Conservation (phyloP, 2,888 invertebrate genomes). For the Clunio marinus region DNA sequence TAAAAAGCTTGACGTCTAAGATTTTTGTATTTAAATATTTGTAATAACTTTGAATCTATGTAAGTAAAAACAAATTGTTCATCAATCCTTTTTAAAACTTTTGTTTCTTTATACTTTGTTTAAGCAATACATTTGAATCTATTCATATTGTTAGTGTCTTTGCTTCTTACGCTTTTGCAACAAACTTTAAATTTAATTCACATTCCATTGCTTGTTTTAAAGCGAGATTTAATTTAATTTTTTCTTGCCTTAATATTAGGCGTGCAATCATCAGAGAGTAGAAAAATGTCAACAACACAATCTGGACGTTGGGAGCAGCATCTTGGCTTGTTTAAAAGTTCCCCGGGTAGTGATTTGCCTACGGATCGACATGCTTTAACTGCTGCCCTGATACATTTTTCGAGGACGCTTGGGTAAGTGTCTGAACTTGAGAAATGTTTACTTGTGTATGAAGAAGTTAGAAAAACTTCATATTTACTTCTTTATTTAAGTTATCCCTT, state of each 20-base stretch:
- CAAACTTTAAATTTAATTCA: background rate
- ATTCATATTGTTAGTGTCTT: no score
- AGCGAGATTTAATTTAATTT: background rate
- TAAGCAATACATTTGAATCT: no score
- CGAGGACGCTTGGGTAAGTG: constrained; percentile 47
- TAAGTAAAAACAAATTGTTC: no score
- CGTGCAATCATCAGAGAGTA: constrained; percentile 14
- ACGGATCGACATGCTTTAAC: constrained; percentile 53
- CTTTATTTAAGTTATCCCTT: no score
- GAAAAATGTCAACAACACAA: constrained; percentile 46
- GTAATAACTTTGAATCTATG: no score
- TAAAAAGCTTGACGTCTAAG: no score
- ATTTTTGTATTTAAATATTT: no score
- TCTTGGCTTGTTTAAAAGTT: constrained; percentile 63
- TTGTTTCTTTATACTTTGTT: no score
- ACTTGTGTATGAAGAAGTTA: background rate
- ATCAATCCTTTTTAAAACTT: no score
- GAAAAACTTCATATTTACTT: background rate
- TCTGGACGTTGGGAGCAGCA: constrained; percentile 59
- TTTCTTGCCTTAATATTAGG: no score
- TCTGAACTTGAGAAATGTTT: background rate
- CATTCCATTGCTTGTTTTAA: background rate
- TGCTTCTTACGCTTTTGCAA: constrained; percentile 15
- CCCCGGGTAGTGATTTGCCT: constrained; percentile 52
- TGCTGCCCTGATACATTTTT: constrained; percentile 53